phyloP scores from a whole-genome alignment of 2,888 invertebrate genomes.

The Empis stercorea region DNA sequence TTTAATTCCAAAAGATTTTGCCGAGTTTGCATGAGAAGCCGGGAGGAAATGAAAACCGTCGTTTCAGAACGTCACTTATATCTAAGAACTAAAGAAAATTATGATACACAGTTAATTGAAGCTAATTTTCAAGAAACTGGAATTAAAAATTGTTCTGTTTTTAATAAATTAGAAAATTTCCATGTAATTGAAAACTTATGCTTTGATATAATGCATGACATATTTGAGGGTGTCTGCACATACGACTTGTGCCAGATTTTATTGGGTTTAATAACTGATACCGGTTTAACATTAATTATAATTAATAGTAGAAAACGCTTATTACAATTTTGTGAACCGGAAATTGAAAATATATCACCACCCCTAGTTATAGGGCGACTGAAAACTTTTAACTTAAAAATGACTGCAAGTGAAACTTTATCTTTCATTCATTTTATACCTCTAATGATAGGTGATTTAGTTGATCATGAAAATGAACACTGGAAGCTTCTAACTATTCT shows the following conservation, averaged over 20 bases:
- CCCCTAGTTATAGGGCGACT: slow-evolving; percentile 6
- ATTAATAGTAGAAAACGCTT: slow-evolving; percentile 11
- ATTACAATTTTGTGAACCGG: slow-evolving; percentile 12
- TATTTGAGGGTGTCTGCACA: slow-evolving; percentile 12
- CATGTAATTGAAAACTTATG: slow-evolving; percentile 13
- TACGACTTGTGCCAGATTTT: slow-evolving; percentile 15
- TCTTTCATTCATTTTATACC: slow-evolving; percentile 12
- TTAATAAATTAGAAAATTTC: slow-evolving; percentile 11
- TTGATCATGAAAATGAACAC: slow-evolving; percentile 9
- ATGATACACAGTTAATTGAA: slow-evolving; percentile 10
- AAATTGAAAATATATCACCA: slow-evolving; percentile 7
- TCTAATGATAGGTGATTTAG: slow-evolving; percentile 14
- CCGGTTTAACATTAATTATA: slow-evolving; percentile 10
- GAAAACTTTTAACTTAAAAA: slow-evolving; percentile 13
- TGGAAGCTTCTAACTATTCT: slow-evolving; percentile 9
- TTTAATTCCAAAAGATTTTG: slow-evolving; percentile 16
- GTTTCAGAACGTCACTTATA: slow-evolving; percentile 10
- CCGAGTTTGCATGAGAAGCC: slow-evolving; percentile 14
- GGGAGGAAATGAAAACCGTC: slow-evolving; percentile 14
- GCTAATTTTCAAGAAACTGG: slow-evolving; percentile 14
- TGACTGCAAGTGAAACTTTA: slow-evolving; percentile 14
- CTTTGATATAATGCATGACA: slow-evolving; percentile 14
- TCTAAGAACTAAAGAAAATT: slow-evolving; percentile 12
- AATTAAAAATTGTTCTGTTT: slow-evolving; percentile 12
- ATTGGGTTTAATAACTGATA: slow-evolving; percentile 10